A percentile compares a stretch with the other conserved stretches of the same genome.
These are phyloP conservation scores for Tenualosa thibaudeaui DNA, from an alignment of 2,797 vertebrate genomes.

Conservation along the genomic window DNA sequence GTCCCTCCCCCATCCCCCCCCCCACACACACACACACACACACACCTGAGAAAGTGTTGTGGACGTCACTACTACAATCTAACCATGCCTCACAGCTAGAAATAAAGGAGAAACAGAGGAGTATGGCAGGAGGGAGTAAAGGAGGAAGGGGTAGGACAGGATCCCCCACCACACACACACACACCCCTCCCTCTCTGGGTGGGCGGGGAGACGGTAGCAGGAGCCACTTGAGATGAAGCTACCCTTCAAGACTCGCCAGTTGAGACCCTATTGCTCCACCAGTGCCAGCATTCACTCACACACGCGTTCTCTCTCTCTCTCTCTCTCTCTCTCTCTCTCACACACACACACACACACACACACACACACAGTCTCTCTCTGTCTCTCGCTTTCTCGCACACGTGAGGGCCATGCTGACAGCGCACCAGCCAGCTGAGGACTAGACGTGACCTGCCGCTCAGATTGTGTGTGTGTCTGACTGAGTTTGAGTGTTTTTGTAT, in stretches of 20 bases:
- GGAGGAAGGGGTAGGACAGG: background rate
- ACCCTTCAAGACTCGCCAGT: background rate
- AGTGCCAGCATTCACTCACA: background rate
- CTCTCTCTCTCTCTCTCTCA: background rate
- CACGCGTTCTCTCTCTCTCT: background rate
- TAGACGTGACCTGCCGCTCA: background rate
- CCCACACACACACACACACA: background rate
- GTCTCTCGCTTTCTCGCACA: background rate
- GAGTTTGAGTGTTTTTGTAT: background rate
- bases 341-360: background rate
- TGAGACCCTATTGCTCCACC: background rate
- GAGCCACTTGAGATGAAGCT: constrained; percentile 7
- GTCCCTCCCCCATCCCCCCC: background rate
- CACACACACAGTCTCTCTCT: background rate
- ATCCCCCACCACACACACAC: background rate
- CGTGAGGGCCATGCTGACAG: background rate
- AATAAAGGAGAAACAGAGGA: background rate
- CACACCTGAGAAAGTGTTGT: background rate
- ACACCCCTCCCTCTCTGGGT: background rate
- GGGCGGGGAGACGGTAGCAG: background rate
- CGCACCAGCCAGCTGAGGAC: background rate
- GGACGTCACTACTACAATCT: background rate
- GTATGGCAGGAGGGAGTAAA: too few species aligned
- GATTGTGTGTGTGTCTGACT: background rate
- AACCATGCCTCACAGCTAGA: background rate